Conservation (phyloP, 2,888 invertebrate species). For the Sympetrum striolatum region DNA sequence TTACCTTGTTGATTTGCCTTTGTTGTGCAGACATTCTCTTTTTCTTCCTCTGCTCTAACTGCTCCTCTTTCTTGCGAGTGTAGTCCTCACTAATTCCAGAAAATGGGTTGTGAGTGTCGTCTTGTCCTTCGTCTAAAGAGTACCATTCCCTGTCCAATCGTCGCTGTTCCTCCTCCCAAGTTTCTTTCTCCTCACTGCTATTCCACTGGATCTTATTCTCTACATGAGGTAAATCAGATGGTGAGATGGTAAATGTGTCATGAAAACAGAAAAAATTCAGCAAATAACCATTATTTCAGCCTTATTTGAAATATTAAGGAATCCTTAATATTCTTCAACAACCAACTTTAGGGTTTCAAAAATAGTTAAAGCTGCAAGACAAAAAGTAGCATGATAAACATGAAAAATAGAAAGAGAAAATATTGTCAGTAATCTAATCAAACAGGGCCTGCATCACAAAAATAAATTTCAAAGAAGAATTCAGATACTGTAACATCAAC, state of each 20-base stretch:
- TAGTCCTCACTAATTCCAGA: constrained; percentile 89
- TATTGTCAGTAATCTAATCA: too few relatives aligned
- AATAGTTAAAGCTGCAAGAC: too few relatives aligned
- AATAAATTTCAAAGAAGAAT: too few relatives aligned
- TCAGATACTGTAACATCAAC: too few relatives aligned
- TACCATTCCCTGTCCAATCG: constrained; percentile 97
- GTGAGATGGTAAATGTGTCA: neutral
- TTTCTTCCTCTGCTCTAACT: constrained; percentile 86
- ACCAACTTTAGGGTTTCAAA: too few relatives aligned
- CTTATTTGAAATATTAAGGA: too few relatives aligned
- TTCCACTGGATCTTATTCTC: constrained; percentile 68
- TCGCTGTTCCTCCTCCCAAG: constrained; percentile 91
- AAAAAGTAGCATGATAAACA: too few relatives aligned
- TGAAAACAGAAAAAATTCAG: neutral
- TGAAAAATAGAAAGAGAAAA: too few relatives aligned
- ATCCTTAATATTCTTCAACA: too few relatives aligned
- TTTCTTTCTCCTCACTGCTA: constrained; percentile 74
- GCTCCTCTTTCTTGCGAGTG: constrained; percentile 90
- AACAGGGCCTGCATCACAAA: too few relatives aligned
- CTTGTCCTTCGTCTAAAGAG: constrained; percentile 91
- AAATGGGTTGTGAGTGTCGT: constrained; percentile 93
- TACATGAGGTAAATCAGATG: constrained; percentile 52
- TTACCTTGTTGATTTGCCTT: constrained; percentile 88
- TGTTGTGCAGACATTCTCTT: constrained; percentile 95
- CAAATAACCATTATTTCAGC: too few relatives aligned